Conservation (phyloP, 2,888 invertebrate genomes). For the Pachydiplax longipennis region DNA sequence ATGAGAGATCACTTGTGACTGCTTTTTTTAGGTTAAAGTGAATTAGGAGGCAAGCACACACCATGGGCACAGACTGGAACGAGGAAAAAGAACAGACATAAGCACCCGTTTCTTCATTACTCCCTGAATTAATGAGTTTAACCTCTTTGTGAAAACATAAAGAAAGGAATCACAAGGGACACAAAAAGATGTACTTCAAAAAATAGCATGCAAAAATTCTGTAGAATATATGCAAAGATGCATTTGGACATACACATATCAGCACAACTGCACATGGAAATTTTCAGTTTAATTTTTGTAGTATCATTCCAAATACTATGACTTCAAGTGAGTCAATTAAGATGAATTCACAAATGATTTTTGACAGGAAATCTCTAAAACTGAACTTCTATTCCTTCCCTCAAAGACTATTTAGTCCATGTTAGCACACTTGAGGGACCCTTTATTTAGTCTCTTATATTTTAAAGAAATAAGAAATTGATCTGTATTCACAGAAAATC, state of each 20-base stretch:
- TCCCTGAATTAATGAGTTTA: conserved; percentile 7
- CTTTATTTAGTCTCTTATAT: too few species aligned
- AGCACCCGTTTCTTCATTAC: conserved; percentile 12
- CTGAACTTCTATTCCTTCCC: too few species aligned
- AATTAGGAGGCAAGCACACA: background rate
- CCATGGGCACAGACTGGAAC: background rate
- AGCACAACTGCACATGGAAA: conserved; percentile 27
- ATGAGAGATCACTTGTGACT: background rate
- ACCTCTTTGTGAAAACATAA: background rate
- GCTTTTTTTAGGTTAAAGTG: background rate
- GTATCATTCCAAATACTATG: background rate
- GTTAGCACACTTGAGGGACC: too few species aligned
- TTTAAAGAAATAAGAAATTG: background rate
- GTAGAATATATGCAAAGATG: conserved; percentile 5
- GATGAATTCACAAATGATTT: background rate
- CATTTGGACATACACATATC: conserved; percentile 7
- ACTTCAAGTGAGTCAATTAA: background rate
- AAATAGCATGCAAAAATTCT: conserved; percentile 11
- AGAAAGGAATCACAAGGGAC: background rate
- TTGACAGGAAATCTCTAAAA: too few species aligned
- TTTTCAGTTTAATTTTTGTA: background rate
- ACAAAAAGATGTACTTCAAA: background rate
- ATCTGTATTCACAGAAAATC: conserved; percentile 4
- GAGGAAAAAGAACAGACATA: background rate
- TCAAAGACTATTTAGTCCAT: too few species aligned